Base-by-base conservation (phyloP, 2,888 invertebrate species). In the Rhodophaea formosa region DNA sequence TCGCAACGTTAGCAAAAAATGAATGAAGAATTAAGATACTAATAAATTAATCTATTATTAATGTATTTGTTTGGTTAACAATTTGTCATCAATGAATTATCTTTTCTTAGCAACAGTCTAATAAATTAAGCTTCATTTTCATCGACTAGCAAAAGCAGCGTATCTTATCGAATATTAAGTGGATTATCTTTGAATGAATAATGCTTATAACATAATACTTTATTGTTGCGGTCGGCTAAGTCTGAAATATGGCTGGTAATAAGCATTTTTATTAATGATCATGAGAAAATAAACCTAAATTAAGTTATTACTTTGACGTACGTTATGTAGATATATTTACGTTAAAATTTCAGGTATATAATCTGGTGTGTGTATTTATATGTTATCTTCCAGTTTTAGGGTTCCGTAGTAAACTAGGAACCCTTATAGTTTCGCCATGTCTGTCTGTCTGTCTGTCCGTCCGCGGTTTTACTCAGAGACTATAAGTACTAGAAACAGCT, bases 131-230 rank as follows among this genome's bases (percentile, higher is more conserved):
- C 10, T 12, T 39, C 5, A 39, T 12, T n/a, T 8, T 39, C 39
- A 39, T 39, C 39, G 39, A 12, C 39, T n/a, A 10, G 35, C 8
- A 35, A 39, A 35, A 35, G n/a, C 3, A 39, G 39, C 39, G 5
- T 39, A 39, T 39, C 39, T n/a, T 14, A 29, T 30, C 47, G 30
- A 14, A 14, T 65, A 68, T 54, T 57, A 57, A 42, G 23, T 56
- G 53, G 58, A 57, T 66, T 57, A 61, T 42, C 17, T 58, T 32
- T 30, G 23, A 30, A 47, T 47, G 47, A 47, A 8, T 47, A 30
- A 30, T 47, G 6, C 29, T n/a, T n/a, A n/a, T n/a, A n/a, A n/a
- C 29, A 47, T 47, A n/a, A n/a, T 47, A 23, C 47, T n/a, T n/a
- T 47, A 47, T 47, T 47, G 47, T 29, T 47, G 30, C 5, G 47